phyloP scores from a whole-genome alignment of 2,888 invertebrate genomes.

The Orgyia antiqua region DNA sequence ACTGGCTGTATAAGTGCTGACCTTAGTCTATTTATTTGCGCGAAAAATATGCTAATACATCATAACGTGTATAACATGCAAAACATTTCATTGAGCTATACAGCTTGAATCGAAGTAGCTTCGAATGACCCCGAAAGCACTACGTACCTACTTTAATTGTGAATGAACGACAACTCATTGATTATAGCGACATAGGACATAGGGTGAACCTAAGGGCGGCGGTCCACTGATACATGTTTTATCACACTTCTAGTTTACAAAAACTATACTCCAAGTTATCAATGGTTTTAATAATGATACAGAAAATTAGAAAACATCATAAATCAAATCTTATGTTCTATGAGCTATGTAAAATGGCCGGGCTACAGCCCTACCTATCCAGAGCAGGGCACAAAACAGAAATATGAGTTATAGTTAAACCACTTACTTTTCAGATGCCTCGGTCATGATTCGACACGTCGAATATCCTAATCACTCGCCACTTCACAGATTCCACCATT shows the following conservation, averaged over 20 bases:
- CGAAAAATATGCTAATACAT: slow-evolving; percentile 25
- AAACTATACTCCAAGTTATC: slow-evolving; percentile 9
- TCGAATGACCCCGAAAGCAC: slow-evolving; percentile 65
- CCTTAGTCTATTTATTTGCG: slow-evolving; percentile 29
- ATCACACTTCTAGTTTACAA: slow-evolving; percentile 22
- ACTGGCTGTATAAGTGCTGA: too few species aligned
- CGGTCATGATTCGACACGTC: slow-evolving; percentile 93
- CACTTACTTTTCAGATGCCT: slow-evolving; percentile 94
- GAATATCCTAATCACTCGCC: slow-evolving; percentile 90
- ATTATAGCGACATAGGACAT: slow-evolving; percentile 59
- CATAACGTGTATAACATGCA: slow-evolving; percentile 12
- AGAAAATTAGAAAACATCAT: slow-evolving; percentile 29
- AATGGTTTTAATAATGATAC: slow-evolving; percentile 14
- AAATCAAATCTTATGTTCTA: slow-evolving; percentile 43
- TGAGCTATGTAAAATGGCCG: slow-evolving; percentile 71
- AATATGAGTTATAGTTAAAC: slow-evolving; percentile 49
- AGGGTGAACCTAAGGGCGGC: slow-evolving; percentile 64
- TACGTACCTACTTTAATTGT: slow-evolving; percentile 64
- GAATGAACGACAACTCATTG: slow-evolving; percentile 73
- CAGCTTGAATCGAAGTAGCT: slow-evolving; percentile 50
- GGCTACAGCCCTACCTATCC: slow-evolving; percentile 65
- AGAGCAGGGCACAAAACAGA: slow-evolving; percentile 56
- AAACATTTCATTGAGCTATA: slow-evolving; percentile 43
- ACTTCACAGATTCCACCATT: slow-evolving; percentile 90
- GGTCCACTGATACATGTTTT: slow-evolving; percentile 42